phyloP scores from a whole-genome alignment of 2,888 invertebrate genomes.

The Drosophila anomalata region DNA sequence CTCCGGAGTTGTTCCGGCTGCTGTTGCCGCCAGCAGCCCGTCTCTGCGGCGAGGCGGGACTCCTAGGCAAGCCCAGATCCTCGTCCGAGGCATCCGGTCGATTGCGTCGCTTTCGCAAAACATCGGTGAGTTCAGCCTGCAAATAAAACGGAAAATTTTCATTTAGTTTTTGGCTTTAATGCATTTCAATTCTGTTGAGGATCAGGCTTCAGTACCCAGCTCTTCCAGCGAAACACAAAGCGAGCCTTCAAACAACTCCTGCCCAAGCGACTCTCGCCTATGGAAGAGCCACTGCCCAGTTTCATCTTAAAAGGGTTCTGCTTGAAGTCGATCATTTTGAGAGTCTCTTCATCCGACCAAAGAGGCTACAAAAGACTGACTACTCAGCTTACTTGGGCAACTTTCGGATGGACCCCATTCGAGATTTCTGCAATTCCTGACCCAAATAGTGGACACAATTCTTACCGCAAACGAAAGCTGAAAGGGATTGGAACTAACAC shows the following conservation, averaged over 20 bases:
- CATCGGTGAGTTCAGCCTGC: slow-evolving; percentile 91
- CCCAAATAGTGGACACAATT: slow-evolving; percentile 3
- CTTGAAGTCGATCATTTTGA: slow-evolving; percentile 81
- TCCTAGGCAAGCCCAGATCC: slow-evolving; percentile 90
- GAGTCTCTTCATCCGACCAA: slow-evolving; percentile 33
- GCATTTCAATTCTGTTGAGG: neutral
- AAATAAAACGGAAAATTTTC: slow-evolving; percentile 16
- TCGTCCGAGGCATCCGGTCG: slow-evolving; percentile 89
- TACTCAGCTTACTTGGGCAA: neutral
- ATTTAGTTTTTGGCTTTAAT: neutral
- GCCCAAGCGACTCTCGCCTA: slow-evolving; percentile 75
- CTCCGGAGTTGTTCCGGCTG: slow-evolving; percentile 27
- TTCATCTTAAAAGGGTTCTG: slow-evolving; percentile 83
- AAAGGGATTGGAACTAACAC: slow-evolving; percentile 63
- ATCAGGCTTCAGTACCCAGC: slow-evolving; percentile 76
- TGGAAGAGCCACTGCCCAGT: slow-evolving; percentile 64
- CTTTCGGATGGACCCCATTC: neutral
- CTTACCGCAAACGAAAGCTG: slow-evolving; percentile 80
- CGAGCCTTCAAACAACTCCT: slow-evolving; percentile 81
- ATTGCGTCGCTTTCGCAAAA: slow-evolving; percentile 87
- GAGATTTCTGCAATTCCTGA: slow-evolving; percentile 16
- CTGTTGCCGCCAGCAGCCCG: slow-evolving; percentile 69
- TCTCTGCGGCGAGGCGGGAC: slow-evolving; percentile 89
- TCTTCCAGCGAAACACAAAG: slow-evolving; percentile 83
- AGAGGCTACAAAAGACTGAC: slow-evolving; percentile 52